Evolutionary conservation across 2,797 vertebrate genomes (phyloP).

Genomic region (Pseudochaenichthys georgianus): DNA sequence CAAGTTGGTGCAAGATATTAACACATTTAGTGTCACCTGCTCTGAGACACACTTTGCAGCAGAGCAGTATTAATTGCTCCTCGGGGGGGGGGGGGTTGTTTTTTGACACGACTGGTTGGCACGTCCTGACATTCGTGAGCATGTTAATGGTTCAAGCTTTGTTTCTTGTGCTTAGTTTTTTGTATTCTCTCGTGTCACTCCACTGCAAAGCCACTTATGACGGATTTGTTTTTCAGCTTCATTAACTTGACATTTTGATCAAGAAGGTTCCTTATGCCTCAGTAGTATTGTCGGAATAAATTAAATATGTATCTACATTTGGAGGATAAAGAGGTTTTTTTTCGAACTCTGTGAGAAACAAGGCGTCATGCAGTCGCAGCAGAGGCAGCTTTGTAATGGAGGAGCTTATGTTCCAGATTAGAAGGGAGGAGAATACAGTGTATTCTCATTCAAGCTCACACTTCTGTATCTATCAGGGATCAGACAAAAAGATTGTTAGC

Average conservation of each 20-base stretch:
- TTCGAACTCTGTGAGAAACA: background rate
- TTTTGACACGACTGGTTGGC: background rate
- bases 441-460: background rate
- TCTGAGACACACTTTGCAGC: slow-evolving; percentile 19
- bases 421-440: background rate
- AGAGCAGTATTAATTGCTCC: slow-evolving; percentile 35
- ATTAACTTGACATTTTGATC: slow-evolving; percentile 26
- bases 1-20: slow-evolving; percentile 29
- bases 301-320: slow-evolving; percentile 20
- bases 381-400: background rate
- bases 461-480: background rate
- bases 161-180: slow-evolving; percentile 16
- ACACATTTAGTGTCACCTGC: slow-evolving; percentile 26
- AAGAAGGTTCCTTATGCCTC: background rate
- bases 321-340: background rate
- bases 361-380: background rate
- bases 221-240: slow-evolving; percentile 19
- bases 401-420: slow-evolving; percentile 21
- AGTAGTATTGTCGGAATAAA: slow-evolving; percentile 6
- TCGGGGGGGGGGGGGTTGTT: background rate
- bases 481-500: background rate
- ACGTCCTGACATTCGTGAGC: background rate
- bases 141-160: slow-evolving; percentile 6
- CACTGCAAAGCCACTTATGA: background rate
- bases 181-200: slow-evolving; percentile 11